A percentile compares a stretch with the other conserved stretches of the same genome.
Evolutionary conservation across 2,113 vertebrate species (phyloP).

Genomic region (Argyrosomus japonicus): DNA sequence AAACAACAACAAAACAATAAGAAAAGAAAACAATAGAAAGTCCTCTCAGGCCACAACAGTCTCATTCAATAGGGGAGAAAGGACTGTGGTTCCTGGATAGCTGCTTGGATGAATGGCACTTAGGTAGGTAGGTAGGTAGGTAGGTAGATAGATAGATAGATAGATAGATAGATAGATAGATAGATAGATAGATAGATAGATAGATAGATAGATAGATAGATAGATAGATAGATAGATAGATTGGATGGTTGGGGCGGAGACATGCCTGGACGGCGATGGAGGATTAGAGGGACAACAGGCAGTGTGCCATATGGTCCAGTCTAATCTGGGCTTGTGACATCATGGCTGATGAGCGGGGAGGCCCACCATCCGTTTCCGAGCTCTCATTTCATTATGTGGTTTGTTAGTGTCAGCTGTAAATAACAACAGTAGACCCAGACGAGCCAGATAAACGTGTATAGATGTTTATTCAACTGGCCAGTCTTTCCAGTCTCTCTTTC

Average conservation of each 20-base stretch:
- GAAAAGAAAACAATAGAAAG: not conserved
- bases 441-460: constrained; percentile 19
- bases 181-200: constrained; percentile 8
- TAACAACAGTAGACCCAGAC: constrained; percentile 53
- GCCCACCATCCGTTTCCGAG: constrained; percentile 54
- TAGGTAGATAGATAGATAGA: not conserved
- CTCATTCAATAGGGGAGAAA: not conserved
- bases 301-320: constrained; percentile 76
- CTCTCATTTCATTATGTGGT: constrained; percentile 59
- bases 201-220: constrained; percentile 2
- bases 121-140: not conserved
- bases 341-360: constrained; percentile 67
- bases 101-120: not conserved
- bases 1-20: constrained; percentile 4
- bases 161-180: not conserved
- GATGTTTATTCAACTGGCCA: not conserved
- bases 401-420: constrained; percentile 66
- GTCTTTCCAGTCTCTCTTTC: not conserved
- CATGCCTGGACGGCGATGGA: constrained; percentile 35
- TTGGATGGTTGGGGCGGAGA: constrained; percentile 15
- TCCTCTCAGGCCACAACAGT: not conserved
- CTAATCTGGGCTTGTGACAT: constrained; percentile 82
- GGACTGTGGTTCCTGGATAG: not conserved
- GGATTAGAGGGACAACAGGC: constrained; percentile 78
- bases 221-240: not conserved